Base-by-base conservation (phyloP, 2,797 vertebrate species). In the Malurus leucopterus region DNA sequence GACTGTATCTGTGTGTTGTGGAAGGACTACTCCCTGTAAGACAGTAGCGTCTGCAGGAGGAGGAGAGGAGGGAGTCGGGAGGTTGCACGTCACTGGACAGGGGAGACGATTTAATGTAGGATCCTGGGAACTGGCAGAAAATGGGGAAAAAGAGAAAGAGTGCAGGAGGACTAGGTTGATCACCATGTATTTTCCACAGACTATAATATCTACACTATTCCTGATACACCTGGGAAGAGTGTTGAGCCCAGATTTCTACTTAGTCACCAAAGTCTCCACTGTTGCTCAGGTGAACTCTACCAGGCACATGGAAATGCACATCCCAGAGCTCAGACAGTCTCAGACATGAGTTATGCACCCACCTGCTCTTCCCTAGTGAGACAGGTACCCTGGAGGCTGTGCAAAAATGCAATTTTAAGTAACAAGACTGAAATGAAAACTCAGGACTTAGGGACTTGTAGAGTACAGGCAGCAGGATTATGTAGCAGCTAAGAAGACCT, bases 161-260 rank as follows among this genome's bases (percentile, higher is more conserved):
- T 23, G 8, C n/a, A 44, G 36, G 29, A 77, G 72, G 18, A 58
- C n/a, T 77, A 38, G 6, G 5, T 41, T 38, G 47, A 26, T 76
- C 29, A 54, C 43, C 49, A 62, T 1, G 0, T 8, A 3, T 13
- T 73, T 73, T 36, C 20, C 44, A 44, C 18, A 51, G 15, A 21
- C 51, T 61, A 13, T 53, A 21, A 59, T 29, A 41, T 65, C 34
- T 19, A 11, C 0, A 0, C 17, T n/a, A n/a, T 16, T 11, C 4
- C 29, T 55, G 46, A 27, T 47, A 36, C 13, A 16, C 3, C 11
- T 43, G 22, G 43, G 36, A 51, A 21, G 9, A 68, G 34, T 11
- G 17, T 8, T 46, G 10, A 86, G 6, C 24, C 22, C 36, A 59
- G 36, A 27, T 20, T 27, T 63, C 53, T 58, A 65, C 57, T n/a